These are phyloP conservation scores for Cantharis lateralis DNA, from an alignment of 2,888 invertebrate species.

Conservation along the genomic window DNA sequence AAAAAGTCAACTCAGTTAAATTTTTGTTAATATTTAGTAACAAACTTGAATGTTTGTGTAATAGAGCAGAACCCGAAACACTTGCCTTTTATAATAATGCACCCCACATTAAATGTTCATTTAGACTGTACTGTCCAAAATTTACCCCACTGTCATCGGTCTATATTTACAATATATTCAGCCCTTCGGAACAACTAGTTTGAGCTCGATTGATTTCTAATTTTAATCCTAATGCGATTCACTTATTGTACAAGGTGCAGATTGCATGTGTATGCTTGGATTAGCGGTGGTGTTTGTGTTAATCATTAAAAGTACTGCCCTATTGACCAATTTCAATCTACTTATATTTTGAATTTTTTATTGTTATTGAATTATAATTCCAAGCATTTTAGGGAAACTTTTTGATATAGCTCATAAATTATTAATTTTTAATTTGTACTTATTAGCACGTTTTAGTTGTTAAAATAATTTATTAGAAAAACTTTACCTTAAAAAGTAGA, in stretches of 20 bases:
- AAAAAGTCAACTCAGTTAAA: neutral
- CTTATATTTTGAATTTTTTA: neutral
- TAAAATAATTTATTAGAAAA: neutral
- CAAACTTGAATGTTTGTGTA: conserved; percentile 2
- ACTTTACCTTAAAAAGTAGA: neutral
- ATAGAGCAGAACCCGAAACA: conserved; percentile 14
- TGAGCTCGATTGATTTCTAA: conserved; percentile 50
- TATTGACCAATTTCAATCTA: conserved; percentile 27
- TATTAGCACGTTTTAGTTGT: neutral
- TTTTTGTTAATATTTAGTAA: neutral
- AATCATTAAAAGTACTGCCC: conserved; percentile 31
- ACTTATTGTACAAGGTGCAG: conserved; percentile 44
- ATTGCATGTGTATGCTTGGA: conserved; percentile 33
- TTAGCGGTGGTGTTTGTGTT: conserved; percentile 39
- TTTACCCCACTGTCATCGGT: conserved; percentile 30
- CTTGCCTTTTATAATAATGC: conserved; percentile 44
- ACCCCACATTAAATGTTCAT: conserved; percentile 55
- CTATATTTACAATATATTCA: conserved; percentile 27
- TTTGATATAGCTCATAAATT: neutral
- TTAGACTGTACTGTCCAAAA: conserved; percentile 46
- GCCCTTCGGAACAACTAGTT: conserved; percentile 34
- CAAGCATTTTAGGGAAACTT: neutral
- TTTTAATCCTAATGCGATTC: conserved; percentile 51
- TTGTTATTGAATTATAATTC: neutral
- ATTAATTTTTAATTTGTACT: neutral